A percentile compares a stretch with the other conserved stretches of the same genome.
phyloP scores from a whole-genome alignment of 1,140 invertebrate species.

The Drosophila kurseongensis region DNA sequence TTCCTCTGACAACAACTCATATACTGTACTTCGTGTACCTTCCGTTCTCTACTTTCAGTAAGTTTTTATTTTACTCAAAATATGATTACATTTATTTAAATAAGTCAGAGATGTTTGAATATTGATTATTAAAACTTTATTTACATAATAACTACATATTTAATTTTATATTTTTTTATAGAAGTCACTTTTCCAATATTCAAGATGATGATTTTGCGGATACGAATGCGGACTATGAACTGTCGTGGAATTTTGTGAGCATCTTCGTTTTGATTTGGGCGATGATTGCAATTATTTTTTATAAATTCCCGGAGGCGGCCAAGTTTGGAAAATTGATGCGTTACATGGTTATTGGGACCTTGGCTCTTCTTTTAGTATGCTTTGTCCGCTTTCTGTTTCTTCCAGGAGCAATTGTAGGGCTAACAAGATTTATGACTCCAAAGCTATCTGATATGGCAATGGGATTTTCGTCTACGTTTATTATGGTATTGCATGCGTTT shows the following conservation, averaged over 20 bases:
- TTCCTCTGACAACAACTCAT: not conserved
- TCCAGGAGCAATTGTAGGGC: conserved; percentile 90
- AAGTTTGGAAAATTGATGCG: conserved; percentile 66
- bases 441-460: not conserved
- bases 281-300: conserved; percentile 50
- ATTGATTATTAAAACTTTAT: too few species aligned
- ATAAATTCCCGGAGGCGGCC: conserved; percentile 58
- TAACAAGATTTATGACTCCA: conserved; percentile 92
- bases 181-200: conserved; percentile 33
- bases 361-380: conserved; percentile 49
- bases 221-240: not conserved
- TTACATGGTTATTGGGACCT: conserved; percentile 34
- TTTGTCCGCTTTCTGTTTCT: conserved; percentile 83
- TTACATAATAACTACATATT: not conserved
- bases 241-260: conserved; percentile 48
- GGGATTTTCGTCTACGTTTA: conserved; percentile 18
- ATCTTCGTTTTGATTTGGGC: conserved; percentile 46
- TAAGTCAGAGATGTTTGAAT: not conserved
- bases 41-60: conserved; percentile 70
- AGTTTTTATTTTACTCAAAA: not conserved
- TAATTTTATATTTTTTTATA: conserved; percentile 7
- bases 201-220: not conserved
- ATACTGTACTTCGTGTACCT: conserved; percentile 39
- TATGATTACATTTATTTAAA: not conserved
- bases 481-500: conserved; percentile 85